Conservation (phyloP, 2,797 vertebrate species). For the Anguilla megastoma region DNA sequence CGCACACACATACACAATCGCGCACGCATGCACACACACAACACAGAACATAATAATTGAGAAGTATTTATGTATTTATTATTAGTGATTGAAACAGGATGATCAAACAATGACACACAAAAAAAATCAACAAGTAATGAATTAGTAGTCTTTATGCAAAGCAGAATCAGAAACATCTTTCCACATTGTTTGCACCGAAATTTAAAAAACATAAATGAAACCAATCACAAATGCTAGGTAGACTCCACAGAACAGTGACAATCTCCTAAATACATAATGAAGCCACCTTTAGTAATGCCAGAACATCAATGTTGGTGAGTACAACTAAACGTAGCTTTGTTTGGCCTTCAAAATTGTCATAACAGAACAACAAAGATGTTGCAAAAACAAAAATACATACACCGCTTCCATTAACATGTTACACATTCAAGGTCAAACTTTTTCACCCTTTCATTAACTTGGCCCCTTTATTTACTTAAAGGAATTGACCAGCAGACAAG, state of each 20-base stretch:
- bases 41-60: background rate
- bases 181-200: background rate
- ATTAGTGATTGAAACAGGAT: background rate
- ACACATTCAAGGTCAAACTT: background rate
- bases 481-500: background rate
- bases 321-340: background rate
- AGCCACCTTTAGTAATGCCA: background rate
- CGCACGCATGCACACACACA: background rate
- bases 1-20: background rate
- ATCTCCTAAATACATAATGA: background rate
- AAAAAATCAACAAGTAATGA: constrained; percentile 16
- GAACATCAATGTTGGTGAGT: background rate
- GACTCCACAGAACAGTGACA: background rate
- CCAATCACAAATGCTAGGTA: background rate
- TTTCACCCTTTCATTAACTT: background rate
- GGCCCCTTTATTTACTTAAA: constrained; percentile 2
- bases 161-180: background rate
- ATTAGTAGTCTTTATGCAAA: background rate
- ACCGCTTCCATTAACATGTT: background rate
- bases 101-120: constrained; percentile 21
- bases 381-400: background rate
- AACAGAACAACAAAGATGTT: background rate
- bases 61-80: constrained; percentile 18
- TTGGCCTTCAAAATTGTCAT: background rate
- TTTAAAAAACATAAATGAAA: background rate